A percentile compares a stretch with the other conserved stretches of the same genome.
Conservation (phyloP, 2,888 invertebrate genomes). For the Corbicula japonica region DNA sequence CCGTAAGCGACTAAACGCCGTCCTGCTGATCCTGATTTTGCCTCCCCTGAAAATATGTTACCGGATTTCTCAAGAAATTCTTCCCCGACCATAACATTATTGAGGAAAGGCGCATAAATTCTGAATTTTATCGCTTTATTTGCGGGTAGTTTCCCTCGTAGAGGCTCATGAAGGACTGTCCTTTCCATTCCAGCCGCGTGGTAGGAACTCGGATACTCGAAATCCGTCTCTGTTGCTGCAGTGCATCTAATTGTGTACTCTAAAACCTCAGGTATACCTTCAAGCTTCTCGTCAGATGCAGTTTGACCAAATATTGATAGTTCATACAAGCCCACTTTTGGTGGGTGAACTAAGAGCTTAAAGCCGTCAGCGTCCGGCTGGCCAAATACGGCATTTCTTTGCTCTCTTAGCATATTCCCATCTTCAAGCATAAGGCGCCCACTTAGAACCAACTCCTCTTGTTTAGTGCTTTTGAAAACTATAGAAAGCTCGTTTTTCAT, state of each 20-base stretch:
- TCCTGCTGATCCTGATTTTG: too few relatives aligned
- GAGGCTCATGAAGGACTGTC: slow-evolving; percentile 35
- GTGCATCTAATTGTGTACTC: slow-evolving; percentile 42
- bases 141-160: slow-evolving; percentile 20
- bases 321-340: slow-evolving; percentile 32
- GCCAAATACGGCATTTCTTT: slow-evolving; percentile 25
- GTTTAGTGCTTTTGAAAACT: slow-evolving; percentile 22
- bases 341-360: slow-evolving; percentile 40
- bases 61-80: too few relatives aligned
- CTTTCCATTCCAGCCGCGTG: slow-evolving; percentile 15
- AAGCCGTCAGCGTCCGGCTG: slow-evolving; percentile 8
- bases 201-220: slow-evolving; percentile 43
- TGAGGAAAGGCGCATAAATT: slow-evolving; percentile 29
- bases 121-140: slow-evolving; percentile 31
- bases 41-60: too few relatives aligned
- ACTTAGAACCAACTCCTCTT: slow-evolving; percentile 4
- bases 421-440: slow-evolving; percentile 23
- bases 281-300: background rate
- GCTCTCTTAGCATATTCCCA: slow-evolving; percentile 31
- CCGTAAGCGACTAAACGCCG: too few relatives aligned
- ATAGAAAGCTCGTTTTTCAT: slow-evolving; percentile 51
- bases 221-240: slow-evolving; percentile 19
- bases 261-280: slow-evolving; percentile 29
- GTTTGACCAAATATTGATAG: slow-evolving; percentile 47
- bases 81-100: too few relatives aligned